Evolutionary conservation across 2,888 invertebrate species (phyloP).

Genomic region (Ophion slaviceki): DNA sequence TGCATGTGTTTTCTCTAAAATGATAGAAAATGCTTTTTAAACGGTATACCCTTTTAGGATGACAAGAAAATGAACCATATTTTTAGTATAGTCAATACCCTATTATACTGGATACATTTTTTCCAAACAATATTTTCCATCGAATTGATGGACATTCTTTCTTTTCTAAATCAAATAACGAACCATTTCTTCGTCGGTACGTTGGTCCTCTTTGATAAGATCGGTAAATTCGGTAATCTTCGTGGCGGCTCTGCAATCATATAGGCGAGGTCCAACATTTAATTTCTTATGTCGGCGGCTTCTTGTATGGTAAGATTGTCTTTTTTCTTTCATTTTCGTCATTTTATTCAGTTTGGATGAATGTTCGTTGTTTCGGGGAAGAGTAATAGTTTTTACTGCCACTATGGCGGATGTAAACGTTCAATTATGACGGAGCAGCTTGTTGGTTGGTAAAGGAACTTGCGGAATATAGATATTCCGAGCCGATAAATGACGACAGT

Average conservation of each 20-base stretch:
- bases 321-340: too few relatives aligned
- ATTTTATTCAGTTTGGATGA: too few relatives aligned
- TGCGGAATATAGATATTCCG: neutral
- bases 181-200: conserved; percentile 28
- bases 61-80: too few relatives aligned
- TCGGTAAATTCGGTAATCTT: conserved; percentile 79
- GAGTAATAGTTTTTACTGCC: too few relatives aligned
- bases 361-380: too few relatives aligned
- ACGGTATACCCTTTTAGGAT: too few relatives aligned
- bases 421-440: neutral
- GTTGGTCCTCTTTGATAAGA: conserved; percentile 69
- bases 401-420: too few relatives aligned
- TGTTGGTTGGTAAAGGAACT: neutral
- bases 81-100: too few relatives aligned
- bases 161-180: conserved; percentile 6
- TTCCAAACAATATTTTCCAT: neutral
- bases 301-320: too few relatives aligned
- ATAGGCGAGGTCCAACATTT: conserved; percentile 55
- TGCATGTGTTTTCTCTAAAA: too few relatives aligned
- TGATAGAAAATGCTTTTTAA: too few relatives aligned
- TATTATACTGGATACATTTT: neutral
- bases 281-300: neutral
- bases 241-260: conserved; percentile 76
- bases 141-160: neutral
- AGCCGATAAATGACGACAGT: neutral